Base-by-base conservation (phyloP, 2,113 vertebrate species). In the Egretta garzetta region DNA sequence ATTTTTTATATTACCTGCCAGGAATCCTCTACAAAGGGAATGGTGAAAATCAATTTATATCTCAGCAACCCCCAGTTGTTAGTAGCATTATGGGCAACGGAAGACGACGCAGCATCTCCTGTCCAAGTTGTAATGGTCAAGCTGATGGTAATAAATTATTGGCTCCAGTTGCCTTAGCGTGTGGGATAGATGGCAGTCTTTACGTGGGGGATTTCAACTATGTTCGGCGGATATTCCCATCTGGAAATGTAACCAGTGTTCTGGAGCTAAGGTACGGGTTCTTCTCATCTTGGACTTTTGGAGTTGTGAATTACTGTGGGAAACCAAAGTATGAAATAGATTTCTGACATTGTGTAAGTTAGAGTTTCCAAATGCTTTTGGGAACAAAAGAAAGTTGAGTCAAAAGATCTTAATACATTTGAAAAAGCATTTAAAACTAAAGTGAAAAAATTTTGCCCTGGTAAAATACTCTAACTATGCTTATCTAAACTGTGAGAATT, bases 191-290 rank as follows among this genome's bases (percentile, higher is more conserved):
- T 11, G 99, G 99, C 88, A 99, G 99, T 30, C 98, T 99, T 5
- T 99, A 99, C 5, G 99, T 99, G 18, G 99, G 99, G 10, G 99
- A 99, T 96, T 99, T 99, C 98, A 99, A 99, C 98, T 99, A 99
- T 64, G 99, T 99, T n/a, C 98, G 99, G 21, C 98, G 99, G 47
- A 99, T 99, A 85, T 99, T 99, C 97, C 99, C 99, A 22, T 99
- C 99, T 35, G 99, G 99, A 96, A 99, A 99, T 4, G 99, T 99
- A 80, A 99, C 99, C 20, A 99, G 99, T 68, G 99, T 99, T 95
- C 98, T 99, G 97, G 99, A 99, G 97, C 99, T 99, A 58, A 99
- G 99, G 99, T 99, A 98, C 53, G 98, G 49, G 35, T 80, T 91
- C 60, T 59, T 59, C 93, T 74, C 24, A 22, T 50, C 64, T 35